Percentiles rank a stretch among this genome's conserved stretches.
Conservation (phyloP, 2,888 invertebrate genomes). For the Ormyrus rosae region DNA sequence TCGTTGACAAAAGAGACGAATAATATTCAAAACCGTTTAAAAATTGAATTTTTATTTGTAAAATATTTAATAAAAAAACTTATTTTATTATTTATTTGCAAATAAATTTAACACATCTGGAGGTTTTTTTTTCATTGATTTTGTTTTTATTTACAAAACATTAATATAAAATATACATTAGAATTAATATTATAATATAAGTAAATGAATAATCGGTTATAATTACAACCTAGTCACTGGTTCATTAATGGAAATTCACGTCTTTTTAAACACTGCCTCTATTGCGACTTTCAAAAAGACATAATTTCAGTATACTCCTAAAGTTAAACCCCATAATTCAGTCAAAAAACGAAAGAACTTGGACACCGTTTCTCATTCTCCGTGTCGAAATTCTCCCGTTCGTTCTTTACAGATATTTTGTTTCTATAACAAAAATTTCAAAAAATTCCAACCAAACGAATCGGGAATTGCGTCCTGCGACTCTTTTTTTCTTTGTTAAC, state of each 20-base stretch:
- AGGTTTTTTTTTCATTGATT: slow-evolving; percentile 22
- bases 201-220: slow-evolving; percentile 39
- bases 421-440: slow-evolving; percentile 34
- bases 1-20: background rate
- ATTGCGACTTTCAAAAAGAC: slow-evolving; percentile 46
- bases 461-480: background rate
- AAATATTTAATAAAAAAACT: background rate
- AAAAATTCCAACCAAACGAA: slow-evolving; percentile 7
- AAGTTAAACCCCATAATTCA: slow-evolving; percentile 44
- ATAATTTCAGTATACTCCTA: slow-evolving; percentile 30
- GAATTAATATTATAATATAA: slow-evolving; percentile 41
- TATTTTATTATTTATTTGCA: background rate
- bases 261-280: slow-evolving; percentile 38
- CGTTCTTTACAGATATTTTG: slow-evolving; percentile 46
- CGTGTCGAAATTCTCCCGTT: slow-evolving; percentile 56
- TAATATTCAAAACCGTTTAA: background rate
- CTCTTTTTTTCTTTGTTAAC: slow-evolving; percentile 23
- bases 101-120: background rate
- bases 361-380: slow-evolving; percentile 41
- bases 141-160: slow-evolving; percentile 53
- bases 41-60: background rate
- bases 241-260: slow-evolving; percentile 37
- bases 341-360: slow-evolving; percentile 57
- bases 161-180: slow-evolving; percentile 54
- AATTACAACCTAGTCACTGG: slow-evolving; percentile 46